Conservation (phyloP, 2,113 vertebrate genomes). For the Python bivittatus region DNA sequence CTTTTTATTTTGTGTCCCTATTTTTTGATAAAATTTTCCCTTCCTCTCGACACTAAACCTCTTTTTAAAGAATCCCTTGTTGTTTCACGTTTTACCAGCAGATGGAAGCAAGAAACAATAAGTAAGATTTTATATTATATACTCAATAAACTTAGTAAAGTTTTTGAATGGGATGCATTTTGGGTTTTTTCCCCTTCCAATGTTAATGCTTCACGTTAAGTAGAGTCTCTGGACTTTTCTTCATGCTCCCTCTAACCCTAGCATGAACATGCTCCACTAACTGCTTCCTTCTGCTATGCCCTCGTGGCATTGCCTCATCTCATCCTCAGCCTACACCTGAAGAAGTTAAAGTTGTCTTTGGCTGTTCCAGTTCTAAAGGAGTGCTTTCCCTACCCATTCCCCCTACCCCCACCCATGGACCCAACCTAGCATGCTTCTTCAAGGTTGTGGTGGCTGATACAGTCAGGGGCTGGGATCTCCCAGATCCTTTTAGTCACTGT, state of each 20-base stretch:
- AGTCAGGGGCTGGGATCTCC: not conserved
- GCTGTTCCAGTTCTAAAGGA: not conserved
- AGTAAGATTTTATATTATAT: not conserved
- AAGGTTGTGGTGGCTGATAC: no score
- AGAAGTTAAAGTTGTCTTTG: not conserved
- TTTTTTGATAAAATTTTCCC: not conserved
- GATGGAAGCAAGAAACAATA: conserved; percentile 75
- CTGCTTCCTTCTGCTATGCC: not conserved
- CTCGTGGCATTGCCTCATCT: not conserved
- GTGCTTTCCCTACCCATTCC: not conserved
- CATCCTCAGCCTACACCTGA: not conserved
- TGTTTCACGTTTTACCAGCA: conserved; percentile 65
- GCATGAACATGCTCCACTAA: not conserved
- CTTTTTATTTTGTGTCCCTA: not conserved
- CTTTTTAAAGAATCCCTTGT: conserved; percentile 31
- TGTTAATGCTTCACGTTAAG: conserved; percentile 48
- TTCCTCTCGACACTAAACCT: not conserved
- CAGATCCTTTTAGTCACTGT: not conserved
- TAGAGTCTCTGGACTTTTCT: not conserved
- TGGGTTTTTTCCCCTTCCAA: conserved; percentile 32
- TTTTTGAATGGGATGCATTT: not conserved
- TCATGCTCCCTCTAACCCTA: not conserved
- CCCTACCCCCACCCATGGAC: not conserved
- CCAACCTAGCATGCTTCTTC: not conserved
- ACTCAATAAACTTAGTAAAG: not conserved